Conservation (phyloP, 1,140 invertebrate species). For the Drosophila nasuta region DNA sequence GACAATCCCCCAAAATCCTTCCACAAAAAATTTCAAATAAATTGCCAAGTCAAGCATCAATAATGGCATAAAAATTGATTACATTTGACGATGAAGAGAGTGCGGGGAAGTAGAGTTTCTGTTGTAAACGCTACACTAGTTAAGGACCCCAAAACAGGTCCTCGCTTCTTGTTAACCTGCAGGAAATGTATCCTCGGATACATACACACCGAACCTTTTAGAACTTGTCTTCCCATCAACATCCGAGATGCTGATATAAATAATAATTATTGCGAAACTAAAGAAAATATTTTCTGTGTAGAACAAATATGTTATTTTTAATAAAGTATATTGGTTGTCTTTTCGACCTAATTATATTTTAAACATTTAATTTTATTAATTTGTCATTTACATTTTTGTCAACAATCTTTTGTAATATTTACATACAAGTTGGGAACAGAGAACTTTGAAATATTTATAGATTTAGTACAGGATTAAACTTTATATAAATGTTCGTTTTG, state of each 20-base stretch:
- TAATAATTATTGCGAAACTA: neutral
- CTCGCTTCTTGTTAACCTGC: conserved; percentile 45
- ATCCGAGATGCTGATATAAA: neutral
- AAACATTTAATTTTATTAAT: no score
- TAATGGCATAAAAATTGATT: conserved; percentile 82
- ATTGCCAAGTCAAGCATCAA: conserved; percentile 77
- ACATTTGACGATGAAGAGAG: conserved; percentile 51
- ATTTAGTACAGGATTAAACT: no score
- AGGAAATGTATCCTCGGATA: conserved; percentile 59
- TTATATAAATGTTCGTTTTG: no score
- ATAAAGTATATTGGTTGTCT: no score
- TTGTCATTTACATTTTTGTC: no score
- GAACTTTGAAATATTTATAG: no score
- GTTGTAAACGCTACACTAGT: conserved; percentile 51
- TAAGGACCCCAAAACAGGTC: conserved; percentile 29
- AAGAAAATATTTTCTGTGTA: no score
- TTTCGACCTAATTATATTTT: no score
- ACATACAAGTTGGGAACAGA: no score
- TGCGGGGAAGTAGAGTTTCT: conserved; percentile 15
- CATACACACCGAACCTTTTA: conserved; percentile 6
- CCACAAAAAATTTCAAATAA: conserved; percentile 44
- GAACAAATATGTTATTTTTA: no score
- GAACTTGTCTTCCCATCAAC: conserved; percentile 1
- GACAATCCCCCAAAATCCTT: neutral
- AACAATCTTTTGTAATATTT: no score